Base-by-base conservation (phyloP, 35 echinoderm and acorn worm species). In the Patiria miniata region DNA sequence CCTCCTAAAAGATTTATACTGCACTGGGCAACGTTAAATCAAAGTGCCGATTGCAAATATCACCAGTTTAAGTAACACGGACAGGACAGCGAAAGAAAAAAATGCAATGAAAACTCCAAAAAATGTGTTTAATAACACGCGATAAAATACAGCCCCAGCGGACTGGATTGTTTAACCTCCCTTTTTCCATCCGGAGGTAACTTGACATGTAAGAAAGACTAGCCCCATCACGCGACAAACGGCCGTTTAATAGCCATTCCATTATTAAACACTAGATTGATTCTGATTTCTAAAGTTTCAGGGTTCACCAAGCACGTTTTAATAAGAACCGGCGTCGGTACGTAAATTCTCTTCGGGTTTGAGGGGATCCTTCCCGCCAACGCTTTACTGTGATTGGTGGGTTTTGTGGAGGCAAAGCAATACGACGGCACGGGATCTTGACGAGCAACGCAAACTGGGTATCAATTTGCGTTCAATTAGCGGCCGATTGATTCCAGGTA, bases 371-470 rank as follows among this genome's bases (percentile, higher is more conserved):
- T 47, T 47, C 42, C 42, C 42, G 4, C 12, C 42, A 12, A 47
- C 12, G 4, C 42, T 47, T 12, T 4, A 12, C 42, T 6, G 12
- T 47, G 42, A 47, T 47, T 4, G 42, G 42, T 12, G 4, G 42
- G 42, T 47, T 47, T 47, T n/a, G n/a, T n/a, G 12, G 42, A 47
- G 42, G 42, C 42, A 47, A n/a, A 4, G 42, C 12, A 47, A 47
- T 47, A 47, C 42, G 12, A 4, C 12, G 42, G 42, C 42, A 47
- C 42, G 42, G 42, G 42, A 47, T 47, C 34, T 26, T 73, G 65
- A 73, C 65, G 65, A 73, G 65, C 14, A 73, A 73, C 21, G 34
- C 65, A 73, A 73, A 73, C 65, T 73, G 65, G 65, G 65, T 73
- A 73, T 73, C 65, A 73, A 73, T 73, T 73, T 73, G 65, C 65